Evolutionary conservation across 2,888 invertebrate genomes (phyloP).

Genomic region (Psylliodes chrysocephalus): DNA sequence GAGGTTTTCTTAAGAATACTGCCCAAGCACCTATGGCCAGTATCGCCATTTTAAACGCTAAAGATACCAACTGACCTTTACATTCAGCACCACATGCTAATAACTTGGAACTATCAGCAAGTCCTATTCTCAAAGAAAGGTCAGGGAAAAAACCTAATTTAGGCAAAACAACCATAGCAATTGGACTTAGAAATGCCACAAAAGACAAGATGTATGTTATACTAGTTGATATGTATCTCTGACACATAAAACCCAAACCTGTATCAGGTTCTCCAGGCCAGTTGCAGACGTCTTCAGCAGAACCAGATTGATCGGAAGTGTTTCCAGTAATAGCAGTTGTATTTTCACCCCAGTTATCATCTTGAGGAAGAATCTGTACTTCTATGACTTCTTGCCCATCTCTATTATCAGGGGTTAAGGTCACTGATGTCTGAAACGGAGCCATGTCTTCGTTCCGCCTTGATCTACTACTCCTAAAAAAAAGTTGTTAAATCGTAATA

Average conservation of each 20-base stretch:
- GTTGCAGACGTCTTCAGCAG: slow-evolving; percentile 89
- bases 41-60: slow-evolving; percentile 91
- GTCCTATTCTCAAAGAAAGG: slow-evolving; percentile 73
- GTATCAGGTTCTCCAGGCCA: slow-evolving; percentile 81
- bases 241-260: slow-evolving; percentile 78
- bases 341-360: slow-evolving; percentile 99
- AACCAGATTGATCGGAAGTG: slow-evolving; percentile 94
- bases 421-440: slow-evolving; percentile 87
- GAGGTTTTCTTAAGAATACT: slow-evolving; percentile 84
- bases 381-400: slow-evolving; percentile 93
- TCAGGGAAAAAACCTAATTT: slow-evolving; percentile 88
- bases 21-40: slow-evolving; percentile 93
- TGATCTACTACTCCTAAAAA: slow-evolving; percentile 70
- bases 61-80: slow-evolving; percentile 90
- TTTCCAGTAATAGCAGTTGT: slow-evolving; percentile 97
- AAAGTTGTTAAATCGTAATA: background rate
- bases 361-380: slow-evolving; percentile 94
- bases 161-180: slow-evolving; percentile 94
- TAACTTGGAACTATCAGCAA: slow-evolving; percentile 76
- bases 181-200: slow-evolving; percentile 89
- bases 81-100: slow-evolving; percentile 92
- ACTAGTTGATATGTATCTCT: slow-evolving; percentile 84
- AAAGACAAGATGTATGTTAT: slow-evolving; percentile 83
- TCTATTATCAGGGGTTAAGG: slow-evolving; percentile 80
- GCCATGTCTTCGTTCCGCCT: slow-evolving; percentile 79